A percentile compares a stretch with the other conserved stretches of the same genome.
phyloP scores from a whole-genome alignment of 2,888 invertebrate species.

The Papilio elwesi region DNA sequence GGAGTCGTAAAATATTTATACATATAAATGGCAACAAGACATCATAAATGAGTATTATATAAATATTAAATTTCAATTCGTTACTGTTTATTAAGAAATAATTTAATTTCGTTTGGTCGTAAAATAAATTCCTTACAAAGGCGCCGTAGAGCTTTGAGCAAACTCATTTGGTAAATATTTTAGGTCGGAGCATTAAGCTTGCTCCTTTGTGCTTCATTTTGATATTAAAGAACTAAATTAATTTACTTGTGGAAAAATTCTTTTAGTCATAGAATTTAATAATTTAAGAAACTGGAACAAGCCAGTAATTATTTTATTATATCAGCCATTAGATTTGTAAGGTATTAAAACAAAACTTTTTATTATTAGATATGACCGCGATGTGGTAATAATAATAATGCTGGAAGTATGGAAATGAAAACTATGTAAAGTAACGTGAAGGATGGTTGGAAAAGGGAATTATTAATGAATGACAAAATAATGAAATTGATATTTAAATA shows the following conservation, averaged over 20 bases:
- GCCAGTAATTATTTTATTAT: no score
- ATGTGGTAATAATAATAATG: no score
- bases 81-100: slow-evolving; percentile 1
- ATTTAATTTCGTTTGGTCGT: slow-evolving; percentile 12
- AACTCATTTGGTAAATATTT: slow-evolving; percentile 3
- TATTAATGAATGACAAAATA: no score
- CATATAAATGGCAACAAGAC: neutral
- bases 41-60: neutral
- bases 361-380: no score
- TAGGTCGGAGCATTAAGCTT: slow-evolving; percentile 9
- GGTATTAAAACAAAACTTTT: no score
- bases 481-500: no score
- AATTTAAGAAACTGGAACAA: no score
- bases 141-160: slow-evolving; percentile 20
- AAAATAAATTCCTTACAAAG: slow-evolving; percentile 18
- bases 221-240: neutral
- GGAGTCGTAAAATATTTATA: neutral
- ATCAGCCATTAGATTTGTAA: no score
- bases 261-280: neutral
- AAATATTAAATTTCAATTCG: neutral
- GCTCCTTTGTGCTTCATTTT: slow-evolving; percentile 10
- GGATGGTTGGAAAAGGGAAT: no score
- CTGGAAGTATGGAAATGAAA: no score
- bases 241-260: neutral
- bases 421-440: no score